These are phyloP conservation scores for Labeo calbasu DNA, from an alignment of 2,797 vertebrate genomes.

Conservation along the genomic window DNA sequence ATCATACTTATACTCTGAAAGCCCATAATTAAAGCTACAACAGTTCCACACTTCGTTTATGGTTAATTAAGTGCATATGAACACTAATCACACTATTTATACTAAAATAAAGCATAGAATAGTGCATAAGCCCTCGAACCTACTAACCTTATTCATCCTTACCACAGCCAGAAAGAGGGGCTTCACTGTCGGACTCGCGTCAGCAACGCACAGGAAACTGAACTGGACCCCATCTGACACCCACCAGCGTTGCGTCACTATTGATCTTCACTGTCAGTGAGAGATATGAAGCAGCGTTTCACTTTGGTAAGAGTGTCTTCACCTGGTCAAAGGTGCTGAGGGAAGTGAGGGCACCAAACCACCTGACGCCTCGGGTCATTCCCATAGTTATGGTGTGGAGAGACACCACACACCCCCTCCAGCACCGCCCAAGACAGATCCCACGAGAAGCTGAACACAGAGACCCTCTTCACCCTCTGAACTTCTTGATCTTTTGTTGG, in stretches of 20 bases:
- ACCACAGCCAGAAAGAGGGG: neutral
- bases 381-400: neutral
- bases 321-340: neutral
- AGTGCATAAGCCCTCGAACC: too few relatives aligned
- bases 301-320: neutral
- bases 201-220: neutral
- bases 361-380: neutral
- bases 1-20: neutral
- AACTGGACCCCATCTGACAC: neutral
- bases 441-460: neutral
- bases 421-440: neutral
- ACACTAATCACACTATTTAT: neutral
- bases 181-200: neutral
- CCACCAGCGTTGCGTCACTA: neutral
- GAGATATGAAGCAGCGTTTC: neutral
- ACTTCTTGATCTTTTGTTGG: too few relatives aligned
- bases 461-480: neutral
- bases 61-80: neutral
- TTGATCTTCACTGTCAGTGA: constrained; percentile 1
- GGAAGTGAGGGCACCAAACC: neutral
- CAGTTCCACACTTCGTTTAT: neutral
- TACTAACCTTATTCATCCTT: neutral
- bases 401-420: neutral
- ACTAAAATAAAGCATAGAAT: too few relatives aligned
- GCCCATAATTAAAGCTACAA: neutral